These are phyloP conservation scores for Folsomia candida DNA, from an alignment of 2,888 invertebrate species.

Conservation along the genomic window DNA sequence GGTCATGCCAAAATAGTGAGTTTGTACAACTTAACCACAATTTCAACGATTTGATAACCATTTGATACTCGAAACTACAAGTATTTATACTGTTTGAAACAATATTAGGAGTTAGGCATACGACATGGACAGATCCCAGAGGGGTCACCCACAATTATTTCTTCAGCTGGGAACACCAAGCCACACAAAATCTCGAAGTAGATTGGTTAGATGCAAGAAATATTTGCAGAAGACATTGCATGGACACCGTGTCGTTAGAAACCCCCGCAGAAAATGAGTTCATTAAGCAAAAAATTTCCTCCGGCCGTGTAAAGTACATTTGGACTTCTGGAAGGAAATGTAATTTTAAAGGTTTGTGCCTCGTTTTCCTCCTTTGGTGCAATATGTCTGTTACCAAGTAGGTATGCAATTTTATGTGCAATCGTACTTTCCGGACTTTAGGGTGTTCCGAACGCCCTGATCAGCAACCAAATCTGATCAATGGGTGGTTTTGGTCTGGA, in stretches of 20 bases:
- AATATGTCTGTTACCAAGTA: no score
- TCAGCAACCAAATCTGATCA: conserved; percentile 77
- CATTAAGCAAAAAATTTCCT: conserved; percentile 77
- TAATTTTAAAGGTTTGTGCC: conserved; percentile 91
- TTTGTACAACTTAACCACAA: no score
- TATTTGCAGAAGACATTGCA: conserved; percentile 86
- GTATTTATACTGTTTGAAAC: no score
- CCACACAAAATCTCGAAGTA: conserved; percentile 73
- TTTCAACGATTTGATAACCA: no score
- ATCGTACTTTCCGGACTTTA: no score
- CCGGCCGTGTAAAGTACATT: conserved; percentile 71
- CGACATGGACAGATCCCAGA: conserved; percentile 80
- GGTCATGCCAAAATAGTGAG: no score
- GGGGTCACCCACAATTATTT: conserved; percentile 90
- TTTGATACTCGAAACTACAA: no score
- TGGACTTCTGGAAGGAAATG: conserved; percentile 90
- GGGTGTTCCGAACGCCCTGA: conserved; percentile 75
- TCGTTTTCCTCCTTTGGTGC: no score
- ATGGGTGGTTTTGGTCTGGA: conserved; percentile 92
- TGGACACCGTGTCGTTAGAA: conserved; percentile 87
- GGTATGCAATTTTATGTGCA: no score
- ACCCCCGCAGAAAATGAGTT: conserved; percentile 87
- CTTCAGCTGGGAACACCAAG: conserved; percentile 82
- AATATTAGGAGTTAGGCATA: conserved; percentile 82
- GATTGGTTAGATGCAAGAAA: conserved; percentile 90